phyloP scores from a whole-genome alignment of 1,140 invertebrate species.

The Melanaphis sacchari region DNA sequence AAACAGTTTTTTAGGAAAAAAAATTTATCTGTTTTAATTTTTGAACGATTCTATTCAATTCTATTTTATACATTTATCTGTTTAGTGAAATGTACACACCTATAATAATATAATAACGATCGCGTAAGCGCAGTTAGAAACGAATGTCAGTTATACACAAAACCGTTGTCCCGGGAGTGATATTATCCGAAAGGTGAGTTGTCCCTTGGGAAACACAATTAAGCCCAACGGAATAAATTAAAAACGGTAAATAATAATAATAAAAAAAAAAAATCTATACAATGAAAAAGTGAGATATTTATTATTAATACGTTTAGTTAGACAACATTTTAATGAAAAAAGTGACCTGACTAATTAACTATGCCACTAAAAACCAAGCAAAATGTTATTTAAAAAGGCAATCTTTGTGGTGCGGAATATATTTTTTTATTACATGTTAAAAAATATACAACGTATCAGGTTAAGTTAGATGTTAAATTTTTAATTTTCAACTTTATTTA shows the following conservation, averaged over 20 bases:
- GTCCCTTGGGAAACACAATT: background rate
- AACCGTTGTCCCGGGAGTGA: conserved; percentile 18
- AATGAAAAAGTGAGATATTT: conserved; percentile 18
- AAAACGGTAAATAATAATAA: conserved; percentile 23
- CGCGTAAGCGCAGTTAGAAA: background rate
- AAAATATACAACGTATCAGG: background rate
- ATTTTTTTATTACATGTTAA: background rate
- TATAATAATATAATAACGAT: conserved; percentile 10
- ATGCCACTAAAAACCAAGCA: background rate
- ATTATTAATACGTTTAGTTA: background rate
- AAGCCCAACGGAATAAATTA: conserved; percentile 18
- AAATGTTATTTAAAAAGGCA: background rate
- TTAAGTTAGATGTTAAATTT: background rate
- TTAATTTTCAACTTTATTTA: background rate
- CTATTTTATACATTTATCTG: background rate
- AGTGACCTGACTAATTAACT: background rate
- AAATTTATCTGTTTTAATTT: background rate
- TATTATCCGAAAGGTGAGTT: conserved; percentile 45
- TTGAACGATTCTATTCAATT: background rate
- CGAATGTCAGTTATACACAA: conserved; percentile 14
- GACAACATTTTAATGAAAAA: background rate
- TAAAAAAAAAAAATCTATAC: background rate
- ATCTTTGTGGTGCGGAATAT: background rate
- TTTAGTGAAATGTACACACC: background rate
- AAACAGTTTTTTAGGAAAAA: background rate